Conservation (phyloP, 2,113 vertebrate genomes). For the Chamaetylas fuelleborni region DNA sequence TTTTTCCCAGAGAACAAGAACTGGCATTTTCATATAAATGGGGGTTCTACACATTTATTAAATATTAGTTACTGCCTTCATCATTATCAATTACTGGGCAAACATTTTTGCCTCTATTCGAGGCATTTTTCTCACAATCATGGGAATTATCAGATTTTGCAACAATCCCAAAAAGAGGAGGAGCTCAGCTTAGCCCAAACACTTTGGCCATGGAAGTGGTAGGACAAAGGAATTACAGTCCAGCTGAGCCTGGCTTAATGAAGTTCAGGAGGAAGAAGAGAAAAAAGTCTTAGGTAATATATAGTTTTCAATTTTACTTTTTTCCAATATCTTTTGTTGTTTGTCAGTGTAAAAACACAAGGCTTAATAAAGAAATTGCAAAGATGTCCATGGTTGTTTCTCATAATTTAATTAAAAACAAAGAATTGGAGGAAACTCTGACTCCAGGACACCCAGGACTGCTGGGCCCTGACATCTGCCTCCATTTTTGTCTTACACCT, state of each 20-base stretch:
- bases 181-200: conserved; percentile 40
- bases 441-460: background rate
- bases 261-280: conserved; percentile 32
- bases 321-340: background rate
- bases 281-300: conserved; percentile 20
- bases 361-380: background rate
- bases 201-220: conserved; percentile 18
- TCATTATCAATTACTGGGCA: background rate
- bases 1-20: conserved; percentile 36
- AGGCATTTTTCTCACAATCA: conserved; percentile 45
- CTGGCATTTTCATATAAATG: background rate
- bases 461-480: background rate
- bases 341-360: background rate
- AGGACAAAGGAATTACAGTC: conserved; percentile 22
- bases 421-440: background rate
- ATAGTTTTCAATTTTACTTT: background rate
- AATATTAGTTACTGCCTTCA: background rate
- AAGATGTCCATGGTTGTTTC: background rate
- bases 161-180: conserved; percentile 55
- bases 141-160: conserved; percentile 33
- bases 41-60: background rate
- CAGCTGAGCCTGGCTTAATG: conserved; percentile 5
- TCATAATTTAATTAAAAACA: background rate
- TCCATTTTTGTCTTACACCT: background rate
- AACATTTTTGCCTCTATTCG: background rate